Evolutionary conservation across 2,113 vertebrate species (phyloP), one percentile per base, ranked within the genome.

Genomic region (Notothenia coriiceps): DNA sequence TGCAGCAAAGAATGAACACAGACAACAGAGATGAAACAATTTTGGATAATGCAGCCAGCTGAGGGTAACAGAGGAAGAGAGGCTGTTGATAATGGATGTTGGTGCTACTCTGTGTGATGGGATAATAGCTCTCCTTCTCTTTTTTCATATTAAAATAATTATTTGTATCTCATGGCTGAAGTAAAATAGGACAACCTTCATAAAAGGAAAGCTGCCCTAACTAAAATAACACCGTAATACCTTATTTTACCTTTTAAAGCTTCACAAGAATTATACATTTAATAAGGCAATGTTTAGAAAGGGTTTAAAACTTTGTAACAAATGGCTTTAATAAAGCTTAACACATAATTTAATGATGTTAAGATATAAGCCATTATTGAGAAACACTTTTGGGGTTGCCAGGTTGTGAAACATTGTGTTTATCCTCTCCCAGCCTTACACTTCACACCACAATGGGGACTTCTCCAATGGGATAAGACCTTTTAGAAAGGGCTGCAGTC

Each of bases 31-130:
- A 57, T 18, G 43, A 59, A 70, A 66, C 57, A 35, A 63, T 55
- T 59, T 60, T 15, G 60, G 70, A 15, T 22, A 63, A 87, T 57
- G 71, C 52, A 69, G 43, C 13, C 9, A 69, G 70, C 47, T 51
- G 56, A 17, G 3, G 44, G 60, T 47, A 55, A 29, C 5, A 12
- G 22, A 56, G 33, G 20, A 13, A 5, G 49, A 17, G 47, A 52
- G 2, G 40, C 35, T 46, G 69, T 65, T 44, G 51, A 22, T 11
- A 55, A 73, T 43, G 7, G 44, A 62, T 79, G 56, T 73, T 17
- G 17, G 22, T 69, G 51, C 50, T 25, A 17, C 40, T 73, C 35
- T 56, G 22, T 35, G 17, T 25, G 70, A 74, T 61, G 44, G 67
- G n/a, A 56, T 55, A 60, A 84, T 47, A 12, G 15, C 17, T 11